Evolutionary conservation across 2,888 invertebrate species (phyloP).

Genomic region (Imbricaverruca yamaguchii): DNA sequence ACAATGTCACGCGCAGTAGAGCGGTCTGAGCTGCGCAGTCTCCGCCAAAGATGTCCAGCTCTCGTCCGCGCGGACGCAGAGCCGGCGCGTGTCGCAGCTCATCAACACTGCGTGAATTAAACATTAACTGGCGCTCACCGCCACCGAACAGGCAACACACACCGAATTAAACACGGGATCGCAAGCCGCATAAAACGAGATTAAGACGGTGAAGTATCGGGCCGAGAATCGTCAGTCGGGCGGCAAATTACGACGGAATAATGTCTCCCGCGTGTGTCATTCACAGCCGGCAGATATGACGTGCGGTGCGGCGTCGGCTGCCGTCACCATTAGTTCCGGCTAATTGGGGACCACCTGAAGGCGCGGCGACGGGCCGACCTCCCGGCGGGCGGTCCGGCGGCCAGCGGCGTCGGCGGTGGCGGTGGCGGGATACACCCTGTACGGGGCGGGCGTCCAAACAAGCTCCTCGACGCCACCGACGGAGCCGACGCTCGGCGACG

Average conservation of each 20-base stretch:
- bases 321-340: background rate
- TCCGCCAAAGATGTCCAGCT: too few relatives aligned
- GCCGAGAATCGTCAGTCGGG: background rate
- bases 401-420: too few relatives aligned
- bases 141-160: background rate
- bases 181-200: slow-evolving; percentile 8
- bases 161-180: background rate
- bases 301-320: background rate
- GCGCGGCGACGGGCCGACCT: background rate
- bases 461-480: too few relatives aligned
- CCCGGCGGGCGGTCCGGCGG: background rate
- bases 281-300: background rate
- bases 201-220: background rate
- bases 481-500: too few relatives aligned
- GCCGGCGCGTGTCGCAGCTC: background rate
- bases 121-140: background rate
- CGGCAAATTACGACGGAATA: slow-evolving; percentile 6
- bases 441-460: too few relatives aligned
- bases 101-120: background rate
- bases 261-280: slow-evolving; percentile 3
- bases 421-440: too few relatives aligned
- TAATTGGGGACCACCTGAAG: background rate
- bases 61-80: too few relatives aligned
- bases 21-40: too few relatives aligned
- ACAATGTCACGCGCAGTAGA: too few relatives aligned